A percentile compares a stretch with the other conserved stretches of the same genome.
Evolutionary conservation across 23 tunicate species (phyloP).

Genomic region (Diplosoma virens): DNA sequence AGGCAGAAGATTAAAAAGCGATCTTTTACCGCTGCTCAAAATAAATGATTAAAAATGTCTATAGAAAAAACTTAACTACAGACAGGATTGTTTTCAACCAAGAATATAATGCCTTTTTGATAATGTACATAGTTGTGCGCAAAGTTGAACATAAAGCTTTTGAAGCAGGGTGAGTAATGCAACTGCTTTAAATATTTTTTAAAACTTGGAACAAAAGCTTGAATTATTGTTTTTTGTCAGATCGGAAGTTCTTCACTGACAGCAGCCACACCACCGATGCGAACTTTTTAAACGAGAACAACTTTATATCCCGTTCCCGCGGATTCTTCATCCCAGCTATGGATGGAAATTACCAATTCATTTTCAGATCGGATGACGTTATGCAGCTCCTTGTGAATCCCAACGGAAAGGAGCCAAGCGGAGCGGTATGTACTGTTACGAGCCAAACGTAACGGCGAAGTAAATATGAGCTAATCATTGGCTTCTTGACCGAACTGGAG

Average conservation of each 20-base stretch:
- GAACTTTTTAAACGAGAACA: neutral
- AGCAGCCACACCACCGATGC: neutral
- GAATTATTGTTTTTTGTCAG: no score
- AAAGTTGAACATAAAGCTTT: no score
- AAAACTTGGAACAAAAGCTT: no score
- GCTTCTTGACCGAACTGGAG: neutral
- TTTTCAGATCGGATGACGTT: conserved; percentile 32
- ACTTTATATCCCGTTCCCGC: conserved; percentile 21
- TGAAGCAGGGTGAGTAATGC: no score
- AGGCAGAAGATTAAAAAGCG: no score
- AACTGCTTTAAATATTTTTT: no score
- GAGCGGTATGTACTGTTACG: conserved; percentile 24
- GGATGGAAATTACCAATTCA: conserved; percentile 37
- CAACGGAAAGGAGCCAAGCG: conserved; percentile 36
- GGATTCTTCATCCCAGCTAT: conserved; percentile 52
- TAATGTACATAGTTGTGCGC: no score
- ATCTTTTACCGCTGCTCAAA: no score
- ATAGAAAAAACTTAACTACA: no score
- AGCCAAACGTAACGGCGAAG: neutral
- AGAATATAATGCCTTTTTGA: no score
- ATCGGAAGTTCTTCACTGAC: neutral
- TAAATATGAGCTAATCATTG: neutral
- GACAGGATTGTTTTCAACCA: no score
- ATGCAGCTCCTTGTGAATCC: conserved; percentile 25
- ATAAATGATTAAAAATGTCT: no score